phyloP scores from a whole-genome alignment of 2,888 invertebrate species.

The Augochlorella aurata region DNA sequence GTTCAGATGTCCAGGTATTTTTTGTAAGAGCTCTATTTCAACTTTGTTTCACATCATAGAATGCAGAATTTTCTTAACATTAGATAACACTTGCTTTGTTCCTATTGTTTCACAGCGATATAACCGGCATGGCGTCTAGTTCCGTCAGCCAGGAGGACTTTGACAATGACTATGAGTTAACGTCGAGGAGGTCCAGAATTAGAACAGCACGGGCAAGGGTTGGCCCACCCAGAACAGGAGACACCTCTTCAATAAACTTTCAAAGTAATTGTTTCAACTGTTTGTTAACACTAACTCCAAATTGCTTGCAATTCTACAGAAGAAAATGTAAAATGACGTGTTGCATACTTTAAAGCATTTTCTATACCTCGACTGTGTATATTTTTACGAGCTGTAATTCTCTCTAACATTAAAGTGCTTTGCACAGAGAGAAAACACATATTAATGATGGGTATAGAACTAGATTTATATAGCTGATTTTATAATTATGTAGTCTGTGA shows the following conservation, averaged over 20 bases:
- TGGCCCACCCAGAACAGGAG: constrained; percentile 70
- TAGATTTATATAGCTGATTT: not conserved
- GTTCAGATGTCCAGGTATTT: constrained; percentile 79
- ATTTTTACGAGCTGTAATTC: not conserved
- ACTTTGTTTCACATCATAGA: constrained; percentile 47
- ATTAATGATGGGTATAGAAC: not conserved
- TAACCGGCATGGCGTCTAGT: constrained; percentile 84
- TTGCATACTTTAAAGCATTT: not conserved
- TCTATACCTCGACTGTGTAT: no score
- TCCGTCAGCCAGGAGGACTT: constrained; percentile 85
- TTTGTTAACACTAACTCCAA: not conserved
- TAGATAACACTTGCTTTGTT: not conserved
- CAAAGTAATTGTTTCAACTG: constrained; percentile 65
- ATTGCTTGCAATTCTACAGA: not conserved
- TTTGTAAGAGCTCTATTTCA: constrained; percentile 73
- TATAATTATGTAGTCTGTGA: not conserved
- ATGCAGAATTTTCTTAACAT: not conserved
- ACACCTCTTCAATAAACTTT: constrained; percentile 71
- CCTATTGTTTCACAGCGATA: constrained; percentile 66
- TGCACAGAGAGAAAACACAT: not conserved
- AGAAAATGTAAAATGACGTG: not conserved
- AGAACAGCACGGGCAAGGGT: constrained; percentile 83
- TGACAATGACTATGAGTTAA: constrained; percentile 84
- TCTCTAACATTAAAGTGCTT: not conserved
- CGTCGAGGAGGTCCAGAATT: constrained; percentile 83